A percentile compares a stretch with the other conserved stretches of the same genome.
These are phyloP conservation scores for Scleropages formosus DNA, from an alignment of 2,797 vertebrate species.

Conservation along the genomic window DNA sequence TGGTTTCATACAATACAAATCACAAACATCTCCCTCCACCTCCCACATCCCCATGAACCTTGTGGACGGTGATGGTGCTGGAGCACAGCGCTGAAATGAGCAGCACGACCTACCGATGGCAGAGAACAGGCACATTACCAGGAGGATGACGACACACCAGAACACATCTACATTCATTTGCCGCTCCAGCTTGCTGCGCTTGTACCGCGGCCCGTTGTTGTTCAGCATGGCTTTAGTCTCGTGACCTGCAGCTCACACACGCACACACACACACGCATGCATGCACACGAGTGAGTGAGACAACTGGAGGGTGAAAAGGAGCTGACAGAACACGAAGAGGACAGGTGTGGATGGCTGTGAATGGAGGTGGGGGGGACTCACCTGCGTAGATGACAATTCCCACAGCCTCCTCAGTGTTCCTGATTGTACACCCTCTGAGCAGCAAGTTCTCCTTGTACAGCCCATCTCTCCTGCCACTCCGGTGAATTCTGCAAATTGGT, in stretches of 20 bases:
- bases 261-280: background rate
- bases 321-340: background rate
- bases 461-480: constrained; percentile 79
- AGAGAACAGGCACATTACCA: constrained; percentile 90
- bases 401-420: constrained; percentile 92
- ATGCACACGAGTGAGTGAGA: too few relatives aligned
- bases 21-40: too few relatives aligned
- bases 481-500: constrained; percentile 61
- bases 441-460: constrained; percentile 92
- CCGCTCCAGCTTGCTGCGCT: constrained; percentile 92
- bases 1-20: too few relatives aligned
- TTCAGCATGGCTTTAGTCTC: constrained; percentile 98
- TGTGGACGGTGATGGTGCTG: background rate
- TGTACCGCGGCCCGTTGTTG: constrained; percentile 94
- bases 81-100: background rate
- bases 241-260: constrained; percentile 72
- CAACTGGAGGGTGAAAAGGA: background rate
- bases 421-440: constrained; percentile 90
- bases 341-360: background rate
- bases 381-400: constrained; percentile 97
- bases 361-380: constrained; percentile 44
- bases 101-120: constrained; percentile 78
- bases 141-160: constrained; percentile 94
- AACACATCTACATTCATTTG: constrained; percentile 95
- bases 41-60: too few relatives aligned